Evolutionary conservation across 2,797 vertebrate species (phyloP).

Genomic region (Thunnus albacares): DNA sequence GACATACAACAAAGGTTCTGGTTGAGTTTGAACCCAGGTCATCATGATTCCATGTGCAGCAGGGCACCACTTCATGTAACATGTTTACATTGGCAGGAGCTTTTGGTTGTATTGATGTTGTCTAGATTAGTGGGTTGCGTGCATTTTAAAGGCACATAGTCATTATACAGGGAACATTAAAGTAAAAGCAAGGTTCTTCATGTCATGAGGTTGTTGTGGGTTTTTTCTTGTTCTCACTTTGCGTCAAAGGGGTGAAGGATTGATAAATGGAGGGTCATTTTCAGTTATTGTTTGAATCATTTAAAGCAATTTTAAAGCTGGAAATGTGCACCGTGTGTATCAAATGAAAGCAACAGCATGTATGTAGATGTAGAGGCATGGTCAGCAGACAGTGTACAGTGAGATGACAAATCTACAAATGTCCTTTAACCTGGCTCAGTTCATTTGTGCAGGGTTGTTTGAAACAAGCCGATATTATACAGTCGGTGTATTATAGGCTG

Average conservation of each 20-base stretch:
- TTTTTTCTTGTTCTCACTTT: slow-evolving; percentile 54
- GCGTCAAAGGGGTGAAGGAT: slow-evolving; percentile 6
- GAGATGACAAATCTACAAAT: slow-evolving; percentile 14
- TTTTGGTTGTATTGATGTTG: slow-evolving; percentile 50
- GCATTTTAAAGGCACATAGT: slow-evolving; percentile 39
- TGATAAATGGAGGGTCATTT: slow-evolving; percentile 7
- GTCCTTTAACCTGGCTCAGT: slow-evolving; percentile 13
- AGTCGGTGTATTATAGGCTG: slow-evolving; percentile 51
- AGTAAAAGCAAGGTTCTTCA: slow-evolving; percentile 22
- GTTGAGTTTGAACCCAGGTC: slow-evolving; percentile 31
- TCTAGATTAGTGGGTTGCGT: slow-evolving; percentile 52
- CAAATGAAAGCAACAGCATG: not conserved
- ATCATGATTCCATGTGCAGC: slow-evolving; percentile 21
- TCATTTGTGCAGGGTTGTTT: slow-evolving; percentile 23
- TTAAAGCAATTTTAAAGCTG: not conserved
- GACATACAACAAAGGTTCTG: not conserved
- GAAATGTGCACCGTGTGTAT: not conserved
- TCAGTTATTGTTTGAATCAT: slow-evolving; percentile 2
- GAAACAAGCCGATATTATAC: slow-evolving; percentile 37
- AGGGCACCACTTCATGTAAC: not conserved
- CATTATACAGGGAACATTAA: slow-evolving; percentile 40
- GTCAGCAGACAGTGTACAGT: not conserved
- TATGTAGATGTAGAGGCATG: not conserved
- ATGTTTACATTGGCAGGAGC: slow-evolving; percentile 37
- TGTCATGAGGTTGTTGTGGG: slow-evolving; percentile 41